Base-by-base conservation (phyloP, 2,888 invertebrate species). In the Drosophila quinaria region DNA sequence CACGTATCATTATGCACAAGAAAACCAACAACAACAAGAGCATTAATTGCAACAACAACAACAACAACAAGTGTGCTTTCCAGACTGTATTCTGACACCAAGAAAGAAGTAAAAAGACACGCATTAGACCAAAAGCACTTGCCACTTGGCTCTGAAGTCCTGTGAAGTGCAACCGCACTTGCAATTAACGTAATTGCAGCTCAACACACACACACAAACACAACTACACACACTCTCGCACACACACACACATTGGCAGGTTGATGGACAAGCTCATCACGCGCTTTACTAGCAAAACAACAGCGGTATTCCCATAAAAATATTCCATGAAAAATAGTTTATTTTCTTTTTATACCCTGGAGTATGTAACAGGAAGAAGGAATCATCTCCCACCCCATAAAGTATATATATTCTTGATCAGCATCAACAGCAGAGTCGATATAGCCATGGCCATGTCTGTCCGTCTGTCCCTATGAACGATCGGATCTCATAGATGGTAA, bases 151-250 rank as follows among this genome's bases (percentile, higher is more conserved):
- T 41, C 59, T 74, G 50, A 54, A 79, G 62, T 72, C 56, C 68
- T 56, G 25, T 29, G 29, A 29, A 29, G 31, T 63, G 80, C 58
- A 61, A 37, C 47, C 29, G 42, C 37, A 59, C 46, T 59, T 50
- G 81, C 75, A 84, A 88, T 84, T 84, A 88, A 72, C 52, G 59
- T 88, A 86, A 88, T 84, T 88, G 84, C 78, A 67, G 58, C 67
- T 50, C 39, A 49, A 55, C 54, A 51, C 49, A 39, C 59, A 55
- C 31, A n/a, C 35, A 8, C 25, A 17, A 15, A 39, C 22, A 22
- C 13, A 25, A 19, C 39, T 22, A 25, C n/a, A 35, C 56, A 56
- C 42, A 29, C n/a, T n/a, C n/a, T n/a, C 15, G 15, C 22, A 37
- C 5, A 3, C 19, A 56, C 22, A 46, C 19, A 42, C 19, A n/a